These are phyloP conservation scores for Zelostemma sp. DNA, from an alignment of 1,140 invertebrate genomes.

Conservation along the genomic window DNA sequence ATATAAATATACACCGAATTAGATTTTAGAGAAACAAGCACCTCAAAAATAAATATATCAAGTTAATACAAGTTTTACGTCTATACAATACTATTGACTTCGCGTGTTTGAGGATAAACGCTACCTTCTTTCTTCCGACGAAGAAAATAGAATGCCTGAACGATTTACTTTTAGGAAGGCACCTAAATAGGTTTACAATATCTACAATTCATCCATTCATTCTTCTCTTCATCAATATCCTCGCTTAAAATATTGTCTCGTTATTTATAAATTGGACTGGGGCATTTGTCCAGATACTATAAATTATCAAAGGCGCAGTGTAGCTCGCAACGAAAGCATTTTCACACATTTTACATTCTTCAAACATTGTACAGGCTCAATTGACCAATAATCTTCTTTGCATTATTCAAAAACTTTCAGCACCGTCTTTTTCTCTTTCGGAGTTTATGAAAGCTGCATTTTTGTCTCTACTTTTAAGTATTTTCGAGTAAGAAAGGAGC, in stretches of 20 bases:
- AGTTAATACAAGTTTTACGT: neutral
- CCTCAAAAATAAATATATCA: slow-evolving; percentile 5
- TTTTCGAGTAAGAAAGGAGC: slow-evolving; percentile 37
- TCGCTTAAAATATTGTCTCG: slow-evolving; percentile 48
- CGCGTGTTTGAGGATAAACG: slow-evolving; percentile 10
- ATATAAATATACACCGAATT: no score
- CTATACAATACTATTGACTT: slow-evolving; percentile 32
- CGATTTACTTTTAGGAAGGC: slow-evolving; percentile 56
- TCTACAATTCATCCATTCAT: slow-evolving; percentile 47
- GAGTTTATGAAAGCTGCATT: slow-evolving; percentile 4
- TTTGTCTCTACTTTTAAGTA: slow-evolving; percentile 12
- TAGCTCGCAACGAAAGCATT: slow-evolving; percentile 1
- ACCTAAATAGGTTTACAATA: slow-evolving; percentile 58
- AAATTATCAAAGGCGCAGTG: slow-evolving; percentile 33
- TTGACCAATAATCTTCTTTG: no score
- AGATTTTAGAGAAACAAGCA: neutral
- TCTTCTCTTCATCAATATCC: slow-evolving; percentile 22
- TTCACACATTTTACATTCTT: neutral
- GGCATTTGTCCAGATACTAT: slow-evolving; percentile 22
- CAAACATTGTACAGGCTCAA: no score
- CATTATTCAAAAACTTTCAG: slow-evolving; percentile 2
- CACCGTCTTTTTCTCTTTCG: neutral
- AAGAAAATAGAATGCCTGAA: slow-evolving; percentile 46
- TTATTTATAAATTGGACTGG: slow-evolving; percentile 15
- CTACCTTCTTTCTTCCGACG: slow-evolving; percentile 30